Percentiles rank a stretch among this genome's conserved stretches.
Conservation (phyloP, 1,140 invertebrate genomes). For the Pseudachorutes palmiensis region DNA sequence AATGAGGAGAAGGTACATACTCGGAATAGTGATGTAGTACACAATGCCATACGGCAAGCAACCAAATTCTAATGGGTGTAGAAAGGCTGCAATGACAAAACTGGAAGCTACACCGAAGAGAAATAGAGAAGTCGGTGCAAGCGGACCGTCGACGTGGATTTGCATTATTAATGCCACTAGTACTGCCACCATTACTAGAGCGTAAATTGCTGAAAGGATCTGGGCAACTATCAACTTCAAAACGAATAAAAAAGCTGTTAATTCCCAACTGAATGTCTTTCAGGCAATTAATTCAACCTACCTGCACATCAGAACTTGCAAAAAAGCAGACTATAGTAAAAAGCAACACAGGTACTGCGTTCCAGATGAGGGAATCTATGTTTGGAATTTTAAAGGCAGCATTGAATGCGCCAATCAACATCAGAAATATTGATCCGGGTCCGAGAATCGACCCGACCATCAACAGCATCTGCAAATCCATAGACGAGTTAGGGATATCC, state of each 20-base stretch:
- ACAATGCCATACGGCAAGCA: slow-evolving; percentile 90
- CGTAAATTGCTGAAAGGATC: slow-evolving; percentile 88
- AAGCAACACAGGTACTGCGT: slow-evolving; percentile 70
- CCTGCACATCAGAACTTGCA: slow-evolving; percentile 81
- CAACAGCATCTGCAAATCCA: slow-evolving; percentile 48
- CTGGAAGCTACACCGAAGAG: slow-evolving; percentile 83
- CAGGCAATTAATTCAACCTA: slow-evolving; percentile 43
- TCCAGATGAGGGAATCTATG: slow-evolving; percentile 80
- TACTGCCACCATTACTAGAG: slow-evolving; percentile 98
- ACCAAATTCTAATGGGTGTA: slow-evolving; percentile 98
- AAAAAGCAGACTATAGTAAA: slow-evolving; percentile 92
- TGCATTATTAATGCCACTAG: slow-evolving; percentile 94
- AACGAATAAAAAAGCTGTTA: neutral
- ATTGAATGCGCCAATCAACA: slow-evolving; percentile 92
- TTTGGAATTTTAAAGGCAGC: slow-evolving; percentile 82
- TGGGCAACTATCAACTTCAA: slow-evolving; percentile 82
- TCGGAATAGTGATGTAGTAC: slow-evolving; percentile 92
- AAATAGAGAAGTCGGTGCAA: slow-evolving; percentile 94
- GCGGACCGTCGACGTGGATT: slow-evolving; percentile 85
- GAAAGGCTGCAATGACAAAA: slow-evolving; percentile 92
- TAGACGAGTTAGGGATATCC: too few relatives aligned
- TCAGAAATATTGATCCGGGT: slow-evolving; percentile 88
- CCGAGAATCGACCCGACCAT: slow-evolving; percentile 84
- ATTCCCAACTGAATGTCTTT: too few relatives aligned
- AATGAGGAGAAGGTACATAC: slow-evolving; percentile 94